A percentile compares a stretch with the other conserved stretches of the same genome.
Conservation (phyloP, 2,797 vertebrate genomes). For the Lemur catta region DNA sequence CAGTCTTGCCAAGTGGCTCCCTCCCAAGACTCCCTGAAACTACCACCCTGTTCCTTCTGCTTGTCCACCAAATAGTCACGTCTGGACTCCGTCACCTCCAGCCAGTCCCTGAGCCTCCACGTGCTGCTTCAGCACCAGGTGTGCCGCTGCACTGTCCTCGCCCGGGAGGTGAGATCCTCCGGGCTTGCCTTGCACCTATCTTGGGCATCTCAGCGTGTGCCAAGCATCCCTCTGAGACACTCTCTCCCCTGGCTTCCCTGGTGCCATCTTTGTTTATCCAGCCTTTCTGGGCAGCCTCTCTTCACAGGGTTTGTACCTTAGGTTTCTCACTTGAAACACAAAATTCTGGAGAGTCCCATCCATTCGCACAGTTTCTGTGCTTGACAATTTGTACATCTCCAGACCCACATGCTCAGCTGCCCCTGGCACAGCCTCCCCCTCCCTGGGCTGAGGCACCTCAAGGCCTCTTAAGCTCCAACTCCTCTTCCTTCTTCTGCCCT, state of each 20-base stretch:
- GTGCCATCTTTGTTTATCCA: not conserved
- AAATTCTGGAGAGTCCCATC: not conserved
- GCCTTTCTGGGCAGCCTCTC: not conserved
- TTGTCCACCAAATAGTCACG: not conserved
- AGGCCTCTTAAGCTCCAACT: not conserved
- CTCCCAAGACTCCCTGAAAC: not conserved
- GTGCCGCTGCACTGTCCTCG: not conserved
- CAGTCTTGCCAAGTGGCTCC: not conserved
- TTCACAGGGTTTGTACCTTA: not conserved
- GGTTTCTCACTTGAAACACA: not conserved
- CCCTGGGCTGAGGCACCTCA: not conserved
- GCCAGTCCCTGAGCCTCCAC: rapidly evolving
- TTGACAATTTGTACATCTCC: not conserved
- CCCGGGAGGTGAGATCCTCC: not conserved
- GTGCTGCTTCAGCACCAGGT: not conserved
- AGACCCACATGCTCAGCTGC: not conserved
- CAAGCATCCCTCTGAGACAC: not conserved
- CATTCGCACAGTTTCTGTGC: not conserved
- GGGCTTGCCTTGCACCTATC: too few species aligned
- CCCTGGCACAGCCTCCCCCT: not conserved
- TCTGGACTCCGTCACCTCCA: not conserved
- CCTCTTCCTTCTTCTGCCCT: not conserved
- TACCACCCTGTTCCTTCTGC: not conserved
- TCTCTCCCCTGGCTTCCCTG: not conserved
- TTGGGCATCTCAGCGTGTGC: rapidly evolving